phyloP scores from a whole-genome alignment of 2,113 vertebrate species.

The Gracilinanus agilis region DNA sequence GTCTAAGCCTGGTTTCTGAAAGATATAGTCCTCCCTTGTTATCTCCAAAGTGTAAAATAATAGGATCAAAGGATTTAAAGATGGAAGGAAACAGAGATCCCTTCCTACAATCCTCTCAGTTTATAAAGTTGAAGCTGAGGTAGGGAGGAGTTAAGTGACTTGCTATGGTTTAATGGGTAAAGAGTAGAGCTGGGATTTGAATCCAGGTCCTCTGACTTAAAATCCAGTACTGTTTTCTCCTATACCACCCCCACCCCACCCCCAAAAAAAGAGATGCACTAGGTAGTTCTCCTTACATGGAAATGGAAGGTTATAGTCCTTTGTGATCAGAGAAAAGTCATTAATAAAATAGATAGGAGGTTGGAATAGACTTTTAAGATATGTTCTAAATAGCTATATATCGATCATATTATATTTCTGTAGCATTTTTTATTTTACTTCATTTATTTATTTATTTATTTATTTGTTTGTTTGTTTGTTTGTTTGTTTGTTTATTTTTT shows the following conservation, averaged over 20 bases:
- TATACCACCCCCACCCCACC: not conserved
- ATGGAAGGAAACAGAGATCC: not conserved
- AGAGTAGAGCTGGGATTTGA: not conserved
- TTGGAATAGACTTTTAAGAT: not conserved
- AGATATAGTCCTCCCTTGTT: not conserved
- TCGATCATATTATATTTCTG: not conserved
- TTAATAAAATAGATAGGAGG: not conserved
- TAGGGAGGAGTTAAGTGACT: not conserved
- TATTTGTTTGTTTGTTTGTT: too few relatives aligned
- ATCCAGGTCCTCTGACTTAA: not conserved
- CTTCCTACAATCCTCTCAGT: not conserved
- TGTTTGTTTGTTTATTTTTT: too few relatives aligned
- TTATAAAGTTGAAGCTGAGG: not conserved
- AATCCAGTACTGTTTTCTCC: too few relatives aligned
- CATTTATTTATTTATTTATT: too few relatives aligned
- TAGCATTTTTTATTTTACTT: too few relatives aligned
- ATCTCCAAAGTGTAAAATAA: not conserved
- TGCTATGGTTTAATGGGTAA: not conserved
- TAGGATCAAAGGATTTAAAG: not conserved
- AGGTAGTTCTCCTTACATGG: not conserved
- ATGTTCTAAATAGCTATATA: not conserved
- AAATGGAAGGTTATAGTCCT: not conserved
- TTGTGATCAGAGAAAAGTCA: not conserved
- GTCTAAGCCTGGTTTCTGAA: slow-evolving; percentile 13
- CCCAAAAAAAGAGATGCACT: not conserved